A percentile compares a stretch with the other conserved stretches of the same genome.
These are phyloP conservation scores for Drosophila paramelanica DNA, from an alignment of 2,888 invertebrate species.

Conservation along the genomic window DNA sequence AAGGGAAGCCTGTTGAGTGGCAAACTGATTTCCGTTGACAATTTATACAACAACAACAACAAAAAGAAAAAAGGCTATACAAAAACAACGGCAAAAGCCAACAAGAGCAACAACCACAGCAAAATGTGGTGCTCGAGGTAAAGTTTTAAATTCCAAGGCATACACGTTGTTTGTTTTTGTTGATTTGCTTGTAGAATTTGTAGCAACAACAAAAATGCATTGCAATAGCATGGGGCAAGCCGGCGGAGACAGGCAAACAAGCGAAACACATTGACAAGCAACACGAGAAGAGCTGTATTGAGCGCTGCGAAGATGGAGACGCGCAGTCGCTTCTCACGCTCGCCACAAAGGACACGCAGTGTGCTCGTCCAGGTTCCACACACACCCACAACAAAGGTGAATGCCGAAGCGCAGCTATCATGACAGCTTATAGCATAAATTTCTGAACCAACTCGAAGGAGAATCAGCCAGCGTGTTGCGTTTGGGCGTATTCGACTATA, in stretches of 20 bases:
- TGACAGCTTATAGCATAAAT: constrained; percentile 68
- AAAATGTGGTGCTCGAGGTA: constrained; percentile 38
- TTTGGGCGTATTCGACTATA: constrained; percentile 9
- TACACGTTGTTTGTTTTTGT: constrained; percentile 74
- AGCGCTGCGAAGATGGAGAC: constrained; percentile 17
- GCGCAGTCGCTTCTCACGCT: constrained; percentile 71
- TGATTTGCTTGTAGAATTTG: constrained; percentile 75
- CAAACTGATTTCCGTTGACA: constrained; percentile 83
- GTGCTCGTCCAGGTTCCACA: constrained; percentile 27
- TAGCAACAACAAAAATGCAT: constrained; percentile 80
- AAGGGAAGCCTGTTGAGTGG: constrained; percentile 83
- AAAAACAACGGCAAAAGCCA: constrained; percentile 26
- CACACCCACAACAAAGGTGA: constrained; percentile 59
- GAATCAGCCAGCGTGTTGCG: neutral
- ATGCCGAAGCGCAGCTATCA: constrained; percentile 59
- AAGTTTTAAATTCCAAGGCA: constrained; percentile 79
- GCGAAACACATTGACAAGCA: constrained; percentile 67
- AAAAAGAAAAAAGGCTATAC: constrained; percentile 18
- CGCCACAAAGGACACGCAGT: constrained; percentile 66
- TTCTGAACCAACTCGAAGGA: constrained; percentile 33
- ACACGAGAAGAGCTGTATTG: constrained; percentile 50
- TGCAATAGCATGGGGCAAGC: constrained; percentile 54
- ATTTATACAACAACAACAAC: constrained; percentile 67
- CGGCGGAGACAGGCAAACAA: constrained; percentile 27
- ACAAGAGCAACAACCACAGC: constrained; percentile 38